Evolutionary conservation across 2,797 vertebrate species (phyloP).

Genomic region (Anomalospiza imberbis): DNA sequence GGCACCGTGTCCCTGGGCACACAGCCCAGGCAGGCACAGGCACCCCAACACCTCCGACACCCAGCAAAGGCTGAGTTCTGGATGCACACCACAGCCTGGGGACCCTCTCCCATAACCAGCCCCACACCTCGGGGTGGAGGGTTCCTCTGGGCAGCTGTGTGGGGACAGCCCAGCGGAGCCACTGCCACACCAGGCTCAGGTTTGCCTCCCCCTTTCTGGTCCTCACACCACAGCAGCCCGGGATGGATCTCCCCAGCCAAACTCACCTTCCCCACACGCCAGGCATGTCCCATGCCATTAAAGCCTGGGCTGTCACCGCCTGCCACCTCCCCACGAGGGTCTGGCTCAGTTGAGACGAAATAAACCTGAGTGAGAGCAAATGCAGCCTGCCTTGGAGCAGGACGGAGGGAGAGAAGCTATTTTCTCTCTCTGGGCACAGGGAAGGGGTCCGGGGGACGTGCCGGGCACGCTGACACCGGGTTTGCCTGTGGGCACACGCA

Average conservation of each 20-base stretch:
- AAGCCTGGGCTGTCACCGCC: background rate
- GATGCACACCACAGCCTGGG: rapidly evolving
- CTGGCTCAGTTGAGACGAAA: background rate
- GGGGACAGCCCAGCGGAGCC: rapidly evolving
- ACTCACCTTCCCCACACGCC: rapidly evolving
- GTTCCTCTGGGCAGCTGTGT: rapidly evolving
- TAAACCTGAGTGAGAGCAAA: background rate
- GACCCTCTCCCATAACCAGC: background rate
- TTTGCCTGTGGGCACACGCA: no score
- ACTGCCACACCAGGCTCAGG: rapidly evolving
- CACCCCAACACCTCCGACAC: rapidly evolving
- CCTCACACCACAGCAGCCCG: background rate
- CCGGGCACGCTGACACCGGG: rapidly evolving
- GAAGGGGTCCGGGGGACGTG: rapidly evolving
- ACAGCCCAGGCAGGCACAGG: no score
- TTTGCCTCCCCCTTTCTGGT: rapidly evolving
- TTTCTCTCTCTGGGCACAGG: background rate
- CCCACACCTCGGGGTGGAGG: rapidly evolving
- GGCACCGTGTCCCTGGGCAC: background rate
- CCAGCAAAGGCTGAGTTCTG: background rate
- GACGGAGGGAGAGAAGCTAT: no score
- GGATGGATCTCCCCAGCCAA: background rate
- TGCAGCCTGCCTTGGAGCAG: rapidly evolving
- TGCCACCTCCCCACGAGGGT: background rate
- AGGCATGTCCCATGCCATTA: rapidly evolving